Evolutionary conservation across 2,113 vertebrate species (phyloP), one percentile per base, ranked within the genome.

Genomic region (Grallaria varia): DNA sequence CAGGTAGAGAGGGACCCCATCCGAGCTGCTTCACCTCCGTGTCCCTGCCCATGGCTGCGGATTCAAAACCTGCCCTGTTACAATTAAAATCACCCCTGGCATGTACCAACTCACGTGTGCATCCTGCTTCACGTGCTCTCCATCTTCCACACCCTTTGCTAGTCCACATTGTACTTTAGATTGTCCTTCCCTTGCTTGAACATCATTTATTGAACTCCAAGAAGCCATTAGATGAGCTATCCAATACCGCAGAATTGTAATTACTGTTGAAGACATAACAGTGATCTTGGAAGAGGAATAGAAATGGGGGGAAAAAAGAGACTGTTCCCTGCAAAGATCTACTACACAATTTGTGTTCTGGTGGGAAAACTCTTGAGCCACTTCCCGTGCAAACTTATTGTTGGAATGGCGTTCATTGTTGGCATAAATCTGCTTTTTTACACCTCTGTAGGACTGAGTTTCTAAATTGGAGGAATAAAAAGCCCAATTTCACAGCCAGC

Each of bases 61-160:
- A n/a, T 37, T 52, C 42, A 22, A 62, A 89, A 56, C 2, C 30
- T 6, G 9, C 21, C 17, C 33, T 23, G 8, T 15, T 40, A 45
- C 50, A 69, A 68, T 49, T 25, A 35, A 71, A 60, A 56, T 53
- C 31, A 25, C 23, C n/a, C 28, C 42, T 45, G 1, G 3, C 18
- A 42, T 6, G 3, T 17, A 66, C 42, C 21, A n/a, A 19, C 8
- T 14, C 47, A 10, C 11, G 30, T 8, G 2, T 2, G 3, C 6
- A 28, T 20, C 15, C 11, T 45, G 33, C 23, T 10, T 73, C 64
- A 21, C 0, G 14, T 10, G 21, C n/a, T 58, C 45, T 7, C 6
- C 19, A 21, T 12, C 20, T 22, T 75, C 35, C 59, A 50, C 16
- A 10, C 2, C 13, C 56, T 71, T 37, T 27, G 4, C 20, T 24